Evolutionary conservation across 2,888 invertebrate genomes (phyloP).

Genomic region (Tuberolachnus salignus): DNA sequence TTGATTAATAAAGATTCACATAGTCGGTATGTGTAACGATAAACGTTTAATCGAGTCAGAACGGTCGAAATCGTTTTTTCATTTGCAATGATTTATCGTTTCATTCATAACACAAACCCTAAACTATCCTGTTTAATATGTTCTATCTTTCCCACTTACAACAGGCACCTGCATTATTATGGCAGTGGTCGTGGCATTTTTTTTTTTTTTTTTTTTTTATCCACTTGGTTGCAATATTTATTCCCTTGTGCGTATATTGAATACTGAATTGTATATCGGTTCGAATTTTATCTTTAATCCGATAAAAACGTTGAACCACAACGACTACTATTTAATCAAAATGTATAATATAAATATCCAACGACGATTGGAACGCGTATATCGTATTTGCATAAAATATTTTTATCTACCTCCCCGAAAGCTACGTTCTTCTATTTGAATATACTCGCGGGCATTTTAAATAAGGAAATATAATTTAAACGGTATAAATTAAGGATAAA

Average conservation of each 20-base stretch:
- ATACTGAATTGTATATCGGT: slow-evolving; percentile 7
- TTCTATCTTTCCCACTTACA: too few relatives aligned
- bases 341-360: slow-evolving; percentile 9
- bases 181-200: too few relatives aligned
- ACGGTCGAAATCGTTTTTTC: too few relatives aligned
- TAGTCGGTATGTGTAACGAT: too few relatives aligned
- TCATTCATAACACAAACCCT: too few relatives aligned
- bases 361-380: slow-evolving; percentile 14
- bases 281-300: slow-evolving; percentile 21
- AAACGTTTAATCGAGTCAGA: too few relatives aligned
- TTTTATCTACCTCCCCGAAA: not conserved
- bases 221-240: too few relatives aligned
- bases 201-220: too few relatives aligned
- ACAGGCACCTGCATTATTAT: too few relatives aligned
- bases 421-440: not conserved
- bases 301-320: slow-evolving; percentile 21
- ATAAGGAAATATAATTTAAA: slow-evolving; percentile 21
- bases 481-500: slow-evolving; percentile 17
- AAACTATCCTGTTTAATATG: too few relatives aligned
- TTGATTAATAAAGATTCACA: too few relatives aligned
- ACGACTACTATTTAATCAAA: slow-evolving; percentile 23
- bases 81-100: too few relatives aligned
- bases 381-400: slow-evolving; percentile 35
- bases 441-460: not conserved
- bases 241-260: not conserved